A percentile compares a stretch with the other conserved stretches of the same genome.
Evolutionary conservation across 2,888 invertebrate species (phyloP).

Genomic region (Meloe dianella): DNA sequence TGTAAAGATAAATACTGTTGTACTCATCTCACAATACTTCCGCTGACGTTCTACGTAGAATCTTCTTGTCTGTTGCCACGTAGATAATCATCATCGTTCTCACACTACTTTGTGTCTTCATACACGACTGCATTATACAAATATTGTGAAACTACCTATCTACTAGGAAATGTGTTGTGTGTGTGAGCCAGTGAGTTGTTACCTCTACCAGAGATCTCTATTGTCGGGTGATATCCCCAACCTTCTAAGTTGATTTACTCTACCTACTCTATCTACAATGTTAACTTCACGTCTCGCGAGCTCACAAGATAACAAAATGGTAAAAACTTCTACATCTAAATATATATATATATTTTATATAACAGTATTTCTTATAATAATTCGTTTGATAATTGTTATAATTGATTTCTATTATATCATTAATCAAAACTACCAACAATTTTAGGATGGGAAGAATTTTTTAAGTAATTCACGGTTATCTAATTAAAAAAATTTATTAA

Average conservation of each 20-base stretch:
- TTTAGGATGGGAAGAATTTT: background rate
- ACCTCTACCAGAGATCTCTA: constrained; percentile 37
- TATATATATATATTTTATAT: constrained; percentile 24
- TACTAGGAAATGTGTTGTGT: constrained; percentile 36
- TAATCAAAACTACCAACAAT: too few species aligned
- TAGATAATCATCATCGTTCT: constrained; percentile 49
- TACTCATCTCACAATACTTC: constrained; percentile 52
- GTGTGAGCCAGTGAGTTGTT: constrained; percentile 58
- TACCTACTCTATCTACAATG: constrained; percentile 52
- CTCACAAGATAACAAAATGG: constrained; percentile 52
- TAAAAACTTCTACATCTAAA: constrained; percentile 48
- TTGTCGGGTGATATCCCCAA: constrained; percentile 48
- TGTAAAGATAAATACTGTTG: constrained; percentile 34
- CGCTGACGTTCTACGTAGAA: constrained; percentile 55
- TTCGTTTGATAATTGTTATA: background rate
- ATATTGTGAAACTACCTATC: constrained; percentile 34
- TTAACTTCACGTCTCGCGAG: constrained; percentile 57
- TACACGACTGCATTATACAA: constrained; percentile 53
- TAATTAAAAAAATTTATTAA: background rate
- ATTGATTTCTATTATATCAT: background rate
- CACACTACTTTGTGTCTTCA: constrained; percentile 46
- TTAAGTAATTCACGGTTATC: background rate
- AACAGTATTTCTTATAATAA: background rate
- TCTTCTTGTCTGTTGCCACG: constrained; percentile 45
- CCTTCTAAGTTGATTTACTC: constrained; percentile 48